These are phyloP conservation scores for Ophthalmotilapia sp. DNA, from an alignment of 2,113 vertebrate genomes.

Conservation along the genomic window DNA sequence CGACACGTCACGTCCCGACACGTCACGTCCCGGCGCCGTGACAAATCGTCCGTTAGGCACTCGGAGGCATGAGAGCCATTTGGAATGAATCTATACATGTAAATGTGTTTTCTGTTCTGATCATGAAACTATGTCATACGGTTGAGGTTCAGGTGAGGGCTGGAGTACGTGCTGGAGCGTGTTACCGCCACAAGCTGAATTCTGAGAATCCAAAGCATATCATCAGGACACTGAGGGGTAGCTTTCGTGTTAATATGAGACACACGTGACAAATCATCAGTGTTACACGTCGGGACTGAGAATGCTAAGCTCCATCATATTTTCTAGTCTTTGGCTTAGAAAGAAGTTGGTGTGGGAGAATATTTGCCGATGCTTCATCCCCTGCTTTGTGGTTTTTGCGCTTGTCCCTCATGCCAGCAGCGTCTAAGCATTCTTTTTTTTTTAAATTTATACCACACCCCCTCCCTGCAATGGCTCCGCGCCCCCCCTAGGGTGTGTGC, in stretches of 20 bases:
- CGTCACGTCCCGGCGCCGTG: not conserved
- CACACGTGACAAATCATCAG: not conserved
- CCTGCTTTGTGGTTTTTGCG: not conserved
- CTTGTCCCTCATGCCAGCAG: not conserved
- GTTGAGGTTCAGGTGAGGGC: not conserved
- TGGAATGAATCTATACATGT: not conserved
- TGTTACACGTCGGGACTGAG: not conserved
- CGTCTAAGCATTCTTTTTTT: not conserved
- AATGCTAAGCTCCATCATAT: not conserved
- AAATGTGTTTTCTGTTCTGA: not conserved
- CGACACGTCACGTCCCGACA: too few species aligned
- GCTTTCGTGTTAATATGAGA: not conserved
- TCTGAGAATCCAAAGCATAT: not conserved
- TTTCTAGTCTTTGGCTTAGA: not conserved
- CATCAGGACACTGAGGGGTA: not conserved
- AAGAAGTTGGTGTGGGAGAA: not conserved
- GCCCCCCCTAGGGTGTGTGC: fast-evolving
- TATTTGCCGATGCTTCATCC: fast-evolving
- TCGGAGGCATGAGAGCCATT: not conserved
- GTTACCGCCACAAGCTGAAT: not conserved
- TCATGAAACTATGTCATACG: not conserved
- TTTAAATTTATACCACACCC: not conserved
- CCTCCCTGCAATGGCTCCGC: not conserved
- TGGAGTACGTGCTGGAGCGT: not conserved
- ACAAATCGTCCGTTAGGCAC: fast-evolving